Base-by-base conservation (phyloP, 2,797 vertebrate genomes). In the Mus caroli region DNA sequence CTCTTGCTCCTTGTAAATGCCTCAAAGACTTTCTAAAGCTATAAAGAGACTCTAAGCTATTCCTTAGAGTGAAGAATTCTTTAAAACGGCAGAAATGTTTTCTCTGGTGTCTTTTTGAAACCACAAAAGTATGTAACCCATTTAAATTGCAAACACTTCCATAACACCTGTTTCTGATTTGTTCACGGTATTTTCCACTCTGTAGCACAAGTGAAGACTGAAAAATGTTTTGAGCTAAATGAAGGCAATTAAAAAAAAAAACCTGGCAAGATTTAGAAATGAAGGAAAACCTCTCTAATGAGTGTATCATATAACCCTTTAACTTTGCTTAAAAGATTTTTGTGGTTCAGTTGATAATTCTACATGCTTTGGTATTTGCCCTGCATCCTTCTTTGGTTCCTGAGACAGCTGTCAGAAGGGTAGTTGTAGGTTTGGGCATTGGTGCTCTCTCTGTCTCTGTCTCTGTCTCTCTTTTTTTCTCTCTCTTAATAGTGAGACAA, bases 101-200 rank as follows among this genome's bases (percentile, higher is more conserved):
- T 96, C 85, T 94, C 88, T 97, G 31, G 34, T 80, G 84, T 88
- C 85, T 94, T 95, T 87, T 85, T 86, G 88, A 96, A 97, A 93
- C 73, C 69, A 96, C 58, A 96, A 94, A 97, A 97, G 95, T 78
- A 96, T 94, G 88, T 69, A 97, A 91, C 76, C 13, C 73, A 83
- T 90, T 97, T 95, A 94, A 96, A 93, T 75, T 40, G 40, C 67
- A 96, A 94, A 79, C 69, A 75, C 78, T 91, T 92, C 86, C 93
- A 40, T 71, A 80, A 88, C 88, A 95, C 88, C 95, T 96, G 94
- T 91, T 97, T 98, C 94, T 95, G 94, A 95, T 96, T 94, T 94
- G 82, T 71, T 90, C 93, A 54, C 3, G 46, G 95, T 75, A 82
- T 97, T 97, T 97, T 95, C 92, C 88, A 96, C 46, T 94, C 85